These are phyloP conservation scores for Nerophis ophidion DNA, from an alignment of 2,113 vertebrate genomes.

Conservation along the genomic window DNA sequence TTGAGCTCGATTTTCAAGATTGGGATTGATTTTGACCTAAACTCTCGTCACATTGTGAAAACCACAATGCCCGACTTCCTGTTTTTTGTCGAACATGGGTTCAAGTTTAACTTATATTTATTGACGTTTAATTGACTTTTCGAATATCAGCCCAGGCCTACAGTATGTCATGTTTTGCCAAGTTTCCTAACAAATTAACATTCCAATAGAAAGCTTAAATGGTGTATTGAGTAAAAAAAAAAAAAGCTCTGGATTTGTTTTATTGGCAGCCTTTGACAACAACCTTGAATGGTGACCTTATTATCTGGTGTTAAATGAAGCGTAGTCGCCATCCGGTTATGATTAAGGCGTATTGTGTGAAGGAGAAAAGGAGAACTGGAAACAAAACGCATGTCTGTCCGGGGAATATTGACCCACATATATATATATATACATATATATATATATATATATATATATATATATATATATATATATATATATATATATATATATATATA, in stretches of 20 bases:
- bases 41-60: background rate
- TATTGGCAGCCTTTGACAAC: conserved; percentile 1
- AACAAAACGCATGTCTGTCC: conserved; percentile 10
- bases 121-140: too few relatives aligned
- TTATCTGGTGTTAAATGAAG: conserved; percentile 6
- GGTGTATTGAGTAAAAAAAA: background rate
- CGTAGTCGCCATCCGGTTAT: conserved; percentile 4
- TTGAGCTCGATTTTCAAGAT: background rate
- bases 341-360: conserved; percentile 15
- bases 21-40: background rate
- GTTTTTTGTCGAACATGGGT: too few relatives aligned
- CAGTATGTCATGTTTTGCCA: too few relatives aligned
- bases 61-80: too few relatives aligned
- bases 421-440: background rate
- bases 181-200: too few relatives aligned
- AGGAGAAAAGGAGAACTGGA: conserved; percentile 22
- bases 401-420: conserved; percentile 51
- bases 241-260: background rate
- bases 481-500: too few relatives aligned
- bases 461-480: too few relatives aligned
- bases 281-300: conserved; percentile 3
- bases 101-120: too few relatives aligned
- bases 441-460: too few relatives aligned
- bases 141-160: too few relatives aligned
- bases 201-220: background rate